Percentiles rank a stretch among this genome's conserved stretches.
phyloP scores from a whole-genome alignment of 2,888 invertebrate species.

The Glaucopsyche alexis region DNA sequence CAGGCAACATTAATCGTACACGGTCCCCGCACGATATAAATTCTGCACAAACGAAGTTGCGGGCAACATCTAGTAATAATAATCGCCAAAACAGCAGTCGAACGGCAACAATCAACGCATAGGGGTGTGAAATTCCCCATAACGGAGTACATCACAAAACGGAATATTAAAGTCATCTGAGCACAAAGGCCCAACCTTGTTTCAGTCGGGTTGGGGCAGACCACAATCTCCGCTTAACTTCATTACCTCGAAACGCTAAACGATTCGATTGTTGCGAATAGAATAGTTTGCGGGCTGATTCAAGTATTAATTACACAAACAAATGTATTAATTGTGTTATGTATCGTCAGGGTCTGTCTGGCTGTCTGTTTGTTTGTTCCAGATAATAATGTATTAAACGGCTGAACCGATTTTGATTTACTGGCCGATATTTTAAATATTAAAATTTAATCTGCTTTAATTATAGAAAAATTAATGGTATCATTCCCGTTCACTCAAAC shows the following conservation, averaged over 20 bases:
- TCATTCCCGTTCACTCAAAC: too few species aligned
- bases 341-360: not conserved
- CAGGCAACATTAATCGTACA: not conserved
- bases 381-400: not conserved
- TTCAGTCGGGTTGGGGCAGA: conserved; percentile 50
- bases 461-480: too few species aligned
- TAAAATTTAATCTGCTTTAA: too few species aligned
- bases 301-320: conserved; percentile 17
- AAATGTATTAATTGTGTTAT: conserved; percentile 9
- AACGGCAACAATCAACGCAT: conserved; percentile 23
- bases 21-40: not conserved
- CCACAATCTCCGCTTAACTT: conserved; percentile 75
- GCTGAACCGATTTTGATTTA: not conserved
- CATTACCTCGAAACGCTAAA: conserved; percentile 76
- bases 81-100: not conserved
- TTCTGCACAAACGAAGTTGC: not conserved
- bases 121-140: not conserved
- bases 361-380: not conserved
- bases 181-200: conserved; percentile 48
- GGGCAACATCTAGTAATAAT: not conserved
- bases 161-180: conserved; percentile 39
- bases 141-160: conserved; percentile 28
- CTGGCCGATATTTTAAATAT: not conserved
- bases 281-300: conserved; percentile 23
- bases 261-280: conserved; percentile 47